A percentile compares a stretch with the other conserved stretches of the same genome.
Conservation (phyloP, 2,113 vertebrate species). For the Lampris megalopsis region DNA sequence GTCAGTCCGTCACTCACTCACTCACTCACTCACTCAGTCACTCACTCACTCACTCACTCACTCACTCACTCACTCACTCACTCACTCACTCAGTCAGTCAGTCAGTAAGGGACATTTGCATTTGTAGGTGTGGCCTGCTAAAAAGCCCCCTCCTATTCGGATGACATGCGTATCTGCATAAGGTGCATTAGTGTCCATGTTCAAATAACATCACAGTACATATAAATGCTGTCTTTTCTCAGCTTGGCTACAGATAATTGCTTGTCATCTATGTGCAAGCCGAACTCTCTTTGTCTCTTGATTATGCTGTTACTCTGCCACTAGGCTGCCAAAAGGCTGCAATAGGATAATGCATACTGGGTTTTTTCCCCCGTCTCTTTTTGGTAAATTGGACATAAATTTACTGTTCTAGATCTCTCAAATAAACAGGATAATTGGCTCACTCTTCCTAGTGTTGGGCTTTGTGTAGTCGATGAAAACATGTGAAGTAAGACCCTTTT, state of each 20-base stretch:
- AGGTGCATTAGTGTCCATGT: no score
- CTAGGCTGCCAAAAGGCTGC: neutral
- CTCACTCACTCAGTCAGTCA: neutral
- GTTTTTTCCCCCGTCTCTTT: neutral
- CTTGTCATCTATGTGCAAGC: neutral
- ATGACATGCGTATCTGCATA: no score
- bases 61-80: neutral
- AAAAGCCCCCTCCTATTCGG: no score
- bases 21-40: neutral
- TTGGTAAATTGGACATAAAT: slow-evolving; percentile 20
- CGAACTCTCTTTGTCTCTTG: neutral
- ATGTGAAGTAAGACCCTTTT: slow-evolving; percentile 27
- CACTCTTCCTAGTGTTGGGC: neutral
- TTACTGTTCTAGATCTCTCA: slow-evolving; percentile 11
- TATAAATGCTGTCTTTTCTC: no score
- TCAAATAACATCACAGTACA: no score
- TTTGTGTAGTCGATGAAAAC: slow-evolving; percentile 21
- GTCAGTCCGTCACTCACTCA: no score
- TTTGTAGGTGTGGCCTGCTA: no score
- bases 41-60: neutral
- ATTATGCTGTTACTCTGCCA: slow-evolving; percentile 2
- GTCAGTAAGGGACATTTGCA: no score
- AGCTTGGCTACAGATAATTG: no score
- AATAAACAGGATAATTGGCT: slow-evolving; percentile 18
- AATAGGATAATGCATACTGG: slow-evolving; percentile 4